Base-by-base conservation (phyloP, 2,888 invertebrate genomes). In the Lasioglossum marginatum region DNA sequence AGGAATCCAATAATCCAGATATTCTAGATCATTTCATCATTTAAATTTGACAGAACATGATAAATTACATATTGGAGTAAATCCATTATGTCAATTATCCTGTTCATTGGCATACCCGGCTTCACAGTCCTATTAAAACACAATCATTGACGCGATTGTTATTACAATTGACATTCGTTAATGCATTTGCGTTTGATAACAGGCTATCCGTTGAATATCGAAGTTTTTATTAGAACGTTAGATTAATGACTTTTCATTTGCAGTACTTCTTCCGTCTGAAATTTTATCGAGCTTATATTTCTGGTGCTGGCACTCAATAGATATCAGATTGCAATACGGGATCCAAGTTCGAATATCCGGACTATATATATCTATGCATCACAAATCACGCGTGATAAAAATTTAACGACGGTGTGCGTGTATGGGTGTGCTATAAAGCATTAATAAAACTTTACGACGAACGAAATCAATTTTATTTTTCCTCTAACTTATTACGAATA, bases 241-340 rank as follows among this genome's bases (percentile, higher is more conserved):
- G 72, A 63, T 63, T 45, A 73, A 79, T 79, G 60, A 79, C 19
- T 63, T 66, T 73, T 79, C 63, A 63, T 57, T 78, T 23, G 40
- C 40, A 19, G 23, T 45, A 71, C 60, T 57, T 31, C n/a, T 52
- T 43, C 14, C 4, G n/a, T 60, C 45, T 14, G 63, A 63, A 37
- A 60, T 27, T 37, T 48, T 34, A 19, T 31, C 31, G 23, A 19
- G 43, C 19, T 45, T n/a, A 60, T 66, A 45, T 73, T 66, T 63
- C 27, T 37, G 12, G 19, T n/a, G 3, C 0, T 5, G 34, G 19
- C 14, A 19, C 12, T 45, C 31, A 12, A n/a, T 73, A 45, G 27
- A 73, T 79, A 45, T 63, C 43, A 4, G 23, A 60, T 72, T 5
- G 34, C n/a, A 79, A 63, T 45, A 6, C n/a, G 57, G 31, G 31